Percentiles rank a stretch among this genome's conserved stretches.
Conservation (phyloP, 2,888 invertebrate genomes). For the Neoitamus cyanurus region DNA sequence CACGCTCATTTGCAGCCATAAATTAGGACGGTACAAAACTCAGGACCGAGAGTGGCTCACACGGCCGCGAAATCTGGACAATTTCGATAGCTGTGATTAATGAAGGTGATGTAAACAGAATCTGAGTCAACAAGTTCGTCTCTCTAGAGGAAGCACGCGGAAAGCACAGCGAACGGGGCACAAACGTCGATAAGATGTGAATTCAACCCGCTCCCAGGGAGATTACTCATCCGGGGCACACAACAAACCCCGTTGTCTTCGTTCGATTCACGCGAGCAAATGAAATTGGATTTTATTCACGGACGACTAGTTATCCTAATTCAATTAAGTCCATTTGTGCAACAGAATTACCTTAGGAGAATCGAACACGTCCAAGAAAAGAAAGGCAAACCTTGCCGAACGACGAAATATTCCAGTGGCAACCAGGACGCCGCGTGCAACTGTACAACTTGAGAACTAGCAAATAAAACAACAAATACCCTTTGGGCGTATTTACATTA, state of each 20-base stretch:
- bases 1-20: not conserved
- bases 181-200: not conserved
- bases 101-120: not conserved
- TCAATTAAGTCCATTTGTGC: not conserved
- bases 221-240: not conserved
- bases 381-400: not conserved
- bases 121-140: not conserved
- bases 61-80: not conserved
- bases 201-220: not conserved
- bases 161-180: not conserved
- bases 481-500: not conserved
- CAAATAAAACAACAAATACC: not conserved
- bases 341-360: not conserved
- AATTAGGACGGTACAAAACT: not conserved
- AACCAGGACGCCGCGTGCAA: not conserved
- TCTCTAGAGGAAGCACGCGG: not conserved
- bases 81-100: not conserved
- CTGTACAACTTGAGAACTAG: not conserved
- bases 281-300: not conserved
- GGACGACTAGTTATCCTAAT: not conserved
- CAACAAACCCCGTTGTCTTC: not conserved
- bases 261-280: not conserved
- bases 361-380: not conserved
- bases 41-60: not conserved
- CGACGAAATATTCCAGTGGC: not conserved